These are phyloP conservation scores for Prolemur simus DNA, from an alignment of 2,113 vertebrate genomes.

Conservation along the genomic window DNA sequence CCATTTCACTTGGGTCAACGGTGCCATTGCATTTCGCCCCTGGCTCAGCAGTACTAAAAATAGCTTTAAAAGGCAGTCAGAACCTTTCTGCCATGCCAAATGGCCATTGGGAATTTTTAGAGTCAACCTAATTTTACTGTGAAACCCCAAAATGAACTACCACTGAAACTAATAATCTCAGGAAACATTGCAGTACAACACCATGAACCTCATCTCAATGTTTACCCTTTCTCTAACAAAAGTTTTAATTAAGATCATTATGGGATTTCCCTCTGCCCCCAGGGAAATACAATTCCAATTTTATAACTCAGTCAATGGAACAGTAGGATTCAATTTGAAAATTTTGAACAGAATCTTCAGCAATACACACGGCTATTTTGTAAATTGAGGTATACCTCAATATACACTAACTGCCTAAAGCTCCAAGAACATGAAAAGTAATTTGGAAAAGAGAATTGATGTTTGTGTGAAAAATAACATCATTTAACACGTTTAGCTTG, in stretches of 20 bases:
- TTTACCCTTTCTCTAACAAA: background rate
- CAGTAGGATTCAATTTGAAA: conserved; percentile 48
- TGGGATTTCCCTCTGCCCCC: background rate
- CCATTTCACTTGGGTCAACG: background rate
- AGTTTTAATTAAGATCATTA: conserved; percentile 62
- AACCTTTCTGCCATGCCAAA: background rate
- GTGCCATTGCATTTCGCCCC: background rate
- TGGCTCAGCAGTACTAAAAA: background rate
- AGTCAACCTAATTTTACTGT: background rate
- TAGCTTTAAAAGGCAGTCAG: background rate
- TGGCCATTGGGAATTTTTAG: background rate
- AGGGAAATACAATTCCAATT: conserved; percentile 26
- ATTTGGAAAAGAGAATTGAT: conserved; percentile 67
- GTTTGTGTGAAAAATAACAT: conserved; percentile 64
- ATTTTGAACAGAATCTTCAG: conserved; percentile 38
- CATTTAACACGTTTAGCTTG: conserved; percentile 65
- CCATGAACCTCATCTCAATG: background rate
- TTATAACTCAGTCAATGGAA: conserved; percentile 38
- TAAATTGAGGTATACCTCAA: conserved; percentile 50
- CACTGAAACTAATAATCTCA: conserved; percentile 37
- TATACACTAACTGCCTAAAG: conserved; percentile 48
- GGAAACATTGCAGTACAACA: background rate
- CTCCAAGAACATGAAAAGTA: conserved; percentile 64
- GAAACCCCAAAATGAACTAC: conserved; percentile 44
- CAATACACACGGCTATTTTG: background rate